Base-by-base conservation (phyloP, 2,797 vertebrate genomes). In the Tamandua tetradactyla region DNA sequence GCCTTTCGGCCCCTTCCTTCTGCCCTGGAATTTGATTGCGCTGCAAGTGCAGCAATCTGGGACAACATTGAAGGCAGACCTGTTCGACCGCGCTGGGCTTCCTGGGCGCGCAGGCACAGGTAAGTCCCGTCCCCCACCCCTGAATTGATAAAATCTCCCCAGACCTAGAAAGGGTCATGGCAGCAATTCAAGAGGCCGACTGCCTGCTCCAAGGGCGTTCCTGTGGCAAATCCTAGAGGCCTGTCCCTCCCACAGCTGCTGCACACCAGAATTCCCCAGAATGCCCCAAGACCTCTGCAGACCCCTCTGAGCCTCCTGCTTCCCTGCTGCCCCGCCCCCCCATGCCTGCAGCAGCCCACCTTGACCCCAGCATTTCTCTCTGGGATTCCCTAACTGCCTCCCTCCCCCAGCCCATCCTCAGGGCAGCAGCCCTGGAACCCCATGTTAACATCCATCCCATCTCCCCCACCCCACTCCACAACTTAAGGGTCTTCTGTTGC, bases 181-280 rank as follows among this genome's bases (percentile, higher is more conserved):
- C 40, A 42, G 15, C 42, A 35, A 84, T 66, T 90, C 85, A 64
- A 47, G 22, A 44, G 57, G 62, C 17, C 57, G 64, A 44, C 87
- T 78, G 35, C 72, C 62, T 12, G 17, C 64, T 22, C 1, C 2
- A 42, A 18, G 35, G 32, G 9, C 17, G 17, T 79, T 35, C 74
- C 80, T 69, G 64, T 20, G 42, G 78, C 76, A 75, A 83, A 90
- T 57, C 64, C 84, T 40, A 68, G 68, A 83, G 88, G 49, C 15
- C 40, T 15, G 8, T 4, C 27, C 75, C 89, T 47, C 59, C 37
- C 52, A 20, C 4, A 30, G 25, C 64, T 52, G 2, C n/a, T 76
- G 23, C 35, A n/a, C 52, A 25, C 40, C 8, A 22, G 12, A 30
- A 61, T 59, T 61, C 69, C 64, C 69, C 3, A 3, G 85, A 66